Base-by-base conservation (phyloP, 2,113 vertebrate species). In the Crotalus helleri region DNA sequence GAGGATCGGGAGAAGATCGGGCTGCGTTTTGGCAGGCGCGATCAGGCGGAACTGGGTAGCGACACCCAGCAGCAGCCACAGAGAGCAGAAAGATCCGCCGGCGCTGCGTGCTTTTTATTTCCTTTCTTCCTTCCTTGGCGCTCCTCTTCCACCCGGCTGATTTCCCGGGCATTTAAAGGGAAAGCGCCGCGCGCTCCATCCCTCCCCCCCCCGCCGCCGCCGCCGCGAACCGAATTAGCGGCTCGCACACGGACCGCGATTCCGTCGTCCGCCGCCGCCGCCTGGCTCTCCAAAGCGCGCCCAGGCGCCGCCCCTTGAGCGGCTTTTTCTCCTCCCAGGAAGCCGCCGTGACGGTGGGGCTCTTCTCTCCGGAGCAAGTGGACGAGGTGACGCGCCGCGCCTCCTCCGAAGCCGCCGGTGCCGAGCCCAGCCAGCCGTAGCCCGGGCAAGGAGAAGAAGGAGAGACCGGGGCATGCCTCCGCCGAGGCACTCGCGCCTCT, bases 281-380 rank as follows among this genome's bases (percentile, higher is more conserved):
- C n/a, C n/a, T 0, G 53, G 90, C 12, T 59, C 89, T 51, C 91
- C 95, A 90, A 91, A 19, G 95, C 96, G 96, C 96, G 91, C 33
- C 39, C 69, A 93, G 90, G 90, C 93, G 96, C 97, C 98, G 96
- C 98, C 95, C 61, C 93, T 39, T 33, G 21, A 46, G 44, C 46
- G 87, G 64, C 85, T 53, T 51, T 89, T 55, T 23, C 61, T 87
- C 94, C 95, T 91, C 95, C 98, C 97, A 96, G 97, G 97, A 97
- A 98, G 55, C 55, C 39, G 97, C 97, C 92, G 93, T 97, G 53
- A 54, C 26, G n/a, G 88, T 3, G n/a, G 33, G 33, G 13, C 49
- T 51, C 86, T 87, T 29, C 86, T 87, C 69, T 39, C 33, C 69
- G 69, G 69, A 81, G 69, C 69, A 81, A 81, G 69, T 81, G 69